Conservation (phyloP, 2,888 invertebrate species). For the Drosophila trichaetosa region DNA sequence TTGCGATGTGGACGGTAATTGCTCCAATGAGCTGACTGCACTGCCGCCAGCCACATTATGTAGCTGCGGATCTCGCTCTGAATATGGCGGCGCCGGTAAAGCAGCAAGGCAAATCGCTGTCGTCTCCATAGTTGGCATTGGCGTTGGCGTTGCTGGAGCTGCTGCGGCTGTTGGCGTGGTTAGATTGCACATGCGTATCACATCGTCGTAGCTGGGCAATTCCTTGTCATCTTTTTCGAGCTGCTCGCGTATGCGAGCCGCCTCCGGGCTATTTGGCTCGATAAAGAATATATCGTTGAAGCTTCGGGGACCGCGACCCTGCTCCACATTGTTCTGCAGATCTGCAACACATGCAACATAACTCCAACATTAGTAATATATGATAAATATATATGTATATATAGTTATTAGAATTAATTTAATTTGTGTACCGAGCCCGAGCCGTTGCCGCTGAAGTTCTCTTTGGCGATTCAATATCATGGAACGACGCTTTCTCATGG, state of each 20-base stretch:
- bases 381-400: neutral
- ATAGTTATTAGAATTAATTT: neutral
- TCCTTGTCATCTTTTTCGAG: slow-evolving; percentile 83
- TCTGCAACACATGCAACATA: slow-evolving; percentile 58
- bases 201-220: slow-evolving; percentile 83
- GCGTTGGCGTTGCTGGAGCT: slow-evolving; percentile 23
- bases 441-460: slow-evolving; percentile 36
- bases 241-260: slow-evolving; percentile 76
- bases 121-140: slow-evolving; percentile 30
- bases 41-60: neutral
- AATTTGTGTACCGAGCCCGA: slow-evolving; percentile 45
- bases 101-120: slow-evolving; percentile 63
- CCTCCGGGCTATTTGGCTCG: slow-evolving; percentile 75
- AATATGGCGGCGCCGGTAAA: slow-evolving; percentile 72
- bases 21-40: slow-evolving; percentile 33
- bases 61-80: slow-evolving; percentile 55
- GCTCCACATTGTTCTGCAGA: slow-evolving; percentile 71
- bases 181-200: slow-evolving; percentile 80
- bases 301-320: slow-evolving; percentile 61
- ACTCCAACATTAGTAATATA: neutral
- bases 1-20: slow-evolving; percentile 70
- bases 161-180: slow-evolving; percentile 55
- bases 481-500: slow-evolving; percentile 57
- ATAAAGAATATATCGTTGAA: slow-evolving; percentile 81
- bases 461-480: slow-evolving; percentile 40